A percentile compares a stretch with the other conserved stretches of the same genome.
Evolutionary conservation across 2,888 invertebrate genomes (phyloP).

Genomic region (Cheilosia impressa): DNA sequence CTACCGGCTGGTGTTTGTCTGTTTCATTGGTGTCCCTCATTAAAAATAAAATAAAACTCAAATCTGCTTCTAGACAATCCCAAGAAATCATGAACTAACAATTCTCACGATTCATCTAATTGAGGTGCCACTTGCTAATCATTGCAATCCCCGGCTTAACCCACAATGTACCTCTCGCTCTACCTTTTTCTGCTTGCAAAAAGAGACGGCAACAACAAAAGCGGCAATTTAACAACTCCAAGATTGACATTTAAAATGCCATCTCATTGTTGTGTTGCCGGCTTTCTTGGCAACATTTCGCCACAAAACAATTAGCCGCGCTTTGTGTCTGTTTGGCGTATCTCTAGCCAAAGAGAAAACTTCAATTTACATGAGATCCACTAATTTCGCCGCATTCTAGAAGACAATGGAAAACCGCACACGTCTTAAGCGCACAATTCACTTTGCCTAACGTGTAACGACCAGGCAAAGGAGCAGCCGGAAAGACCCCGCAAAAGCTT

Average conservation of each 20-base stretch:
- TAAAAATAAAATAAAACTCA: background rate
- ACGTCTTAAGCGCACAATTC: slow-evolving; percentile 22
- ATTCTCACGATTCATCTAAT: slow-evolving; percentile 72
- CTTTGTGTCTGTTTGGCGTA: slow-evolving; percentile 18
- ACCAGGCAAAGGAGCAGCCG: background rate
- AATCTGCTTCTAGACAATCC: slow-evolving; percentile 1
- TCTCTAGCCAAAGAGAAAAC: background rate
- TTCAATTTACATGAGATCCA: slow-evolving; percentile 36
- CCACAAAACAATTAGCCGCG: slow-evolving; percentile 1
- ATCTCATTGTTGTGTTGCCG: slow-evolving; percentile 13
- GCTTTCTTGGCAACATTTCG: background rate
- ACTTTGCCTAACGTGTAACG: slow-evolving; percentile 38
- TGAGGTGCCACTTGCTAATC: slow-evolving; percentile 64
- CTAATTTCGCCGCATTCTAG: slow-evolving; percentile 25
- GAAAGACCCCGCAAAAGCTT: background rate
- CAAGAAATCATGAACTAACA: slow-evolving; percentile 54
- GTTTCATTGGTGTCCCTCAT: background rate
- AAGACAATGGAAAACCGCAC: slow-evolving; percentile 47
- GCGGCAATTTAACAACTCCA: slow-evolving; percentile 4
- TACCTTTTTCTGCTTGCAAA: background rate
- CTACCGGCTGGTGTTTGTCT: slow-evolving; percentile 12
- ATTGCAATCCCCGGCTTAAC: slow-evolving; percentile 43
- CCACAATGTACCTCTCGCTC: background rate
- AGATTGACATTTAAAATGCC: slow-evolving; percentile 42
- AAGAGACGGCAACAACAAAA: background rate